Evolutionary conservation across 2,797 vertebrate species (phyloP), one percentile per base, ranked within the genome.

Genomic region (Anguilla megastoma): DNA sequence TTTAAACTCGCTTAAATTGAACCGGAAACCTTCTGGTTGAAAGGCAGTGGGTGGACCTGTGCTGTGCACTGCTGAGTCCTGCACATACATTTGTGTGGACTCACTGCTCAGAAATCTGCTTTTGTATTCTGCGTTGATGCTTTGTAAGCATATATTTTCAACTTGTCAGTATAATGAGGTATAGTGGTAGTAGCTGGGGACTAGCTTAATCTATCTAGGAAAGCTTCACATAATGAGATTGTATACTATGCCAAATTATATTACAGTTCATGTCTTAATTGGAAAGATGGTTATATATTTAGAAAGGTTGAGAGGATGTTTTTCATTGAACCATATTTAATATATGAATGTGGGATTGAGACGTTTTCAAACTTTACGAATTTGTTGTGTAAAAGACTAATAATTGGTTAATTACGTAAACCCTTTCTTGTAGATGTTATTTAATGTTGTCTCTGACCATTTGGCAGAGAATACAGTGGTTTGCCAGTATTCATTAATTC

Each of bases 391-490:
- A 74, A 74, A 33, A 45, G 76, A 48, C 14, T 80, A 7, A 82
- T 24, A 24, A 48, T 82, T n/a, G 18, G 79, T 82, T 8, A 82
- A 24, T 80, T 33, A 48, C 50, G 50, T 52, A 52, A 58, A 16
- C 16, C 56, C 56, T 58, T 16, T 16, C 16, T 16, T 58, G 56
- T 58, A 58, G 2, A 58, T 58, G 56, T 16, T 58, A 58, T 58
- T 58, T 58, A 58, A 27, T 66, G 5, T 24, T 24, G 3, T 66
- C 63, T 92, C 82, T 92, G 94, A 93, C 93, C 92, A 92, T 88
- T 91, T 85, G 87, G 91, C 92, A 91, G 88, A 90, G 90, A 94
- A 93, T 95, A 94, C 93, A 91, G 94, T 95, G 89, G 92, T 93
- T 95, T 95, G 92, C 94, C 92, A 93, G 91, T 94, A 93, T 63